A percentile compares a stretch with the other conserved stretches of the same genome.
phyloP scores from a whole-genome alignment of 2,113 vertebrate genomes.

The Syngnathus scovelli region DNA sequence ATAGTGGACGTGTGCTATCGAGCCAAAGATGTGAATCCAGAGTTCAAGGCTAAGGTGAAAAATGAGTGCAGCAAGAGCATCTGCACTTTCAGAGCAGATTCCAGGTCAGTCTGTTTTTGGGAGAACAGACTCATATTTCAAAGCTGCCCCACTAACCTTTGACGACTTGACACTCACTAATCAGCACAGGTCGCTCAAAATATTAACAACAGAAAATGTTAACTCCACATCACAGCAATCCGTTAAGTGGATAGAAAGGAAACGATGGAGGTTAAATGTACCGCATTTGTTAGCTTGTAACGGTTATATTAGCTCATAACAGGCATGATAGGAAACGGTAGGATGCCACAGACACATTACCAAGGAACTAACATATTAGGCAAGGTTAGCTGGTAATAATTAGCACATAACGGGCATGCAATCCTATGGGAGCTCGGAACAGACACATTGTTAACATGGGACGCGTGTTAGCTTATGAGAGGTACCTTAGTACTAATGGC shows the following conservation, averaged over 20 bases:
- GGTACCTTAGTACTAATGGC: too few species aligned
- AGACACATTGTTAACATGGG: too few species aligned
- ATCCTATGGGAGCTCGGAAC: too few species aligned
- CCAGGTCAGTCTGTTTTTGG: constrained; percentile 23
- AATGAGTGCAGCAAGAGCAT: neutral
- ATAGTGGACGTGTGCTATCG: neutral
- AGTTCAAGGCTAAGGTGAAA: neutral
- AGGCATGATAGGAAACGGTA: neutral
- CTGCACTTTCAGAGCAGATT: neutral
- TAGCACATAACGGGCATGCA: too few species aligned
- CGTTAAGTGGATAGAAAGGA: neutral
- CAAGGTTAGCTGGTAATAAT: too few species aligned
- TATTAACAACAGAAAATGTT: neutral
- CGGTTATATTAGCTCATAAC: neutral
- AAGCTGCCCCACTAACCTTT: neutral
- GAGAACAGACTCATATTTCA: constrained; percentile 9
- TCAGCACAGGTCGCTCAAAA: neutral
- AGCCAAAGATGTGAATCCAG: neutral
- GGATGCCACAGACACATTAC: too few species aligned
- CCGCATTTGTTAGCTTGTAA: neutral
- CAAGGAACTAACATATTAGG: too few species aligned
- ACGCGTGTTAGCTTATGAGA: too few species aligned
- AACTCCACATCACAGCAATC: neutral
- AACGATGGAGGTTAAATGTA: too few species aligned
- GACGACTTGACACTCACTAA: neutral